Percentiles rank a stretch among this genome's conserved stretches.
These are phyloP conservation scores for Rhagoletis pomonella DNA, from an alignment of 1,140 invertebrate genomes.

Conservation along the genomic window DNA sequence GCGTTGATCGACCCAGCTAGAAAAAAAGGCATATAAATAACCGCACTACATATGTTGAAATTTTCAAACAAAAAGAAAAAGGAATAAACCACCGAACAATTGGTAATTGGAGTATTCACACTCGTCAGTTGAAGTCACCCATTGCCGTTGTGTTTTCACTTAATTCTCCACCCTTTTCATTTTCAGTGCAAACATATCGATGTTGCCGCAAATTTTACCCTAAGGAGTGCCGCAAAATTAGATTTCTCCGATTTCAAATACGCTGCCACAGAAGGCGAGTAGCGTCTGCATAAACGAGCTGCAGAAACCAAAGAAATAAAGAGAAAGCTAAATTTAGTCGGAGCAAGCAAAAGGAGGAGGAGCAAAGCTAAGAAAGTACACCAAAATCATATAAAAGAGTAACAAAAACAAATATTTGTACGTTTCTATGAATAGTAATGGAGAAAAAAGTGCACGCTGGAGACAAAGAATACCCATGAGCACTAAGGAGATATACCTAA, in stretches of 20 bases:
- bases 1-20: no score
- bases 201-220: background rate
- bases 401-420: background rate
- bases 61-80: no score
- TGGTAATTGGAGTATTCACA: background rate
- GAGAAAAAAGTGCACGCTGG: background rate
- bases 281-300: background rate
- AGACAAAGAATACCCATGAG: background rate
- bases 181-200: background rate
- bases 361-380: no score
- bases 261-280: background rate
- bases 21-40: no score
- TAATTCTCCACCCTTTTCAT: background rate
- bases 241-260: slow-evolving; percentile 7
- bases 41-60: no score
- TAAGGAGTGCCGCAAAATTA: background rate
- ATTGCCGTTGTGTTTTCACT: background rate
- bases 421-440: background rate
- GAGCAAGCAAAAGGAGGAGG: no score
- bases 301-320: no score
- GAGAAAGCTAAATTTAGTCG: no score
- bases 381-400: no score
- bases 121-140: background rate
- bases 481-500: no score
- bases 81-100: no score